A percentile compares a stretch with the other conserved stretches of the same genome.
These are phyloP conservation scores for Zeugodacus cucurbitae DNA, from an alignment of 1,140 invertebrate species.

Conservation along the genomic window DNA sequence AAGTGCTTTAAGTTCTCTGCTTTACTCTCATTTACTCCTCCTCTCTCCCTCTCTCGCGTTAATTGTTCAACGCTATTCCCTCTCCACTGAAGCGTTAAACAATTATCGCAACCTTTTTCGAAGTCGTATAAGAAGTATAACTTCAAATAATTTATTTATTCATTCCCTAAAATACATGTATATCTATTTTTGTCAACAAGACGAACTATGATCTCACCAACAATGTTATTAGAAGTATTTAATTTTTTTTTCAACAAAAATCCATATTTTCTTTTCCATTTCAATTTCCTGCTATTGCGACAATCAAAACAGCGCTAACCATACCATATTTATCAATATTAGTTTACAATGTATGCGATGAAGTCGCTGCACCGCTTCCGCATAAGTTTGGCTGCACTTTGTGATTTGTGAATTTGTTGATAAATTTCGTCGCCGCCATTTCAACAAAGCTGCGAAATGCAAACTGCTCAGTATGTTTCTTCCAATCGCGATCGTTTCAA, in stretches of 20 bases:
- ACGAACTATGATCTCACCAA: no score
- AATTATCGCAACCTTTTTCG: no score
- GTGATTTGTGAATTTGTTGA: neutral
- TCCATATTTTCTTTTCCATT: neutral
- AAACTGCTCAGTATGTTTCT: neutral
- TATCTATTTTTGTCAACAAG: no score
- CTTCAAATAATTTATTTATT: no score
- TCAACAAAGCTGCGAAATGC: neutral
- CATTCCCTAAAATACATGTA: no score
- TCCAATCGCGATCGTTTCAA: neutral
- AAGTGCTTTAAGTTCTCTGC: no score
- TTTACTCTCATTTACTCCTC: no score
- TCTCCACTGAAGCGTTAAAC: no score
- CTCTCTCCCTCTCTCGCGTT: no score
- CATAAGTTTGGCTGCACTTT: neutral
- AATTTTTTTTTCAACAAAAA: neutral
- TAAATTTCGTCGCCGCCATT: neutral
- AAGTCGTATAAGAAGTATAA: no score
- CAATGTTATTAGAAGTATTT: no score
- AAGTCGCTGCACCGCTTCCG: neutral
- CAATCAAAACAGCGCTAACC: neutral
- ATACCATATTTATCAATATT: neutral
- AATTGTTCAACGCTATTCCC: no score
- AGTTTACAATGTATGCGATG: neutral
- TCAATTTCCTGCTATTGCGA: neutral